Base-by-base conservation (phyloP, 1,140 invertebrate species). In the Calephelis virginiensis region DNA sequence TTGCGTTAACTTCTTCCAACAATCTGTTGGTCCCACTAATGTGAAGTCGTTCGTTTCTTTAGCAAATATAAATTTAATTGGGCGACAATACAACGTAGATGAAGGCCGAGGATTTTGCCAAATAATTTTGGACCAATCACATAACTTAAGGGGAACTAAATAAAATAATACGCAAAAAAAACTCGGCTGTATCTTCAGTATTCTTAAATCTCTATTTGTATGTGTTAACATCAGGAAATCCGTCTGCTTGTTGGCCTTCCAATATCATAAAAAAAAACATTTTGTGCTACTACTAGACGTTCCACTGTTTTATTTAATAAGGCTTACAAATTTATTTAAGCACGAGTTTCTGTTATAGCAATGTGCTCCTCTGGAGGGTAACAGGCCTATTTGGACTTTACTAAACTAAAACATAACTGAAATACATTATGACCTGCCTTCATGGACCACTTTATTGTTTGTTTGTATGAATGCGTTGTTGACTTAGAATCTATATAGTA, bases 401-500 rank as follows among this genome's bases (percentile, higher is more conserved):
- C 17, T 17, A 17, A 17, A 17, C 3, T 17, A 17, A 17, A 17
- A 17, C 3, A 3, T 17, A 3, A 17, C 17, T 0, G 17, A 17
- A 17, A 17, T 12, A 50, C 48, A 10, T 50, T 6, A 50, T 50
- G 48, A 6, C 48, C 48, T 50, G 14, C 48, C 48, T 50, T 50
- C 14, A 17, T 14, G 11, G 5, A 11, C 12, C 11, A 12, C 14
- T n/a, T n/a, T n/a, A n/a, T n/a, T n/a, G n/a, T 4, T 7, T 50
- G 17, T 17, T 17, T 14, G 17, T 53, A 53, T n/a, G 50, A n/a
- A 14, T 53, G 50, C 11, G n/a, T 13, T 12, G 50, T 8, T n/a
- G 50, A 53, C 17, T 53, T 53, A 13, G 50, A n/a, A 13, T 53
- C 50, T 53, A 53, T 10, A 53, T 8, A 53, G 17, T 53, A 53